These are phyloP conservation scores for Drosophila flavopinicola DNA, from an alignment of 2,888 invertebrate genomes.

Conservation along the genomic window DNA sequence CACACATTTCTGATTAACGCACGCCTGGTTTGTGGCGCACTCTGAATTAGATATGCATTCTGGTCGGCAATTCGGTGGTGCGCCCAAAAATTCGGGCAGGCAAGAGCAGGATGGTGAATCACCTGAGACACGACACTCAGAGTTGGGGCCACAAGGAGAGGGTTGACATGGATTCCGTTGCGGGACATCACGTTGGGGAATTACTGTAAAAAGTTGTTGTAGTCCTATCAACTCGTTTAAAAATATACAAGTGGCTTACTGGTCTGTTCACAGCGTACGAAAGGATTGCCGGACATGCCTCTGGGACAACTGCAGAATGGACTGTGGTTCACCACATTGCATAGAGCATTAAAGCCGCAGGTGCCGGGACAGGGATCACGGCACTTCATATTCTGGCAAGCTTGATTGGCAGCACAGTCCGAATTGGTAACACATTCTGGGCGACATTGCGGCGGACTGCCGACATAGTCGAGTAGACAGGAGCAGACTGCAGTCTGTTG, in stretches of 20 bases:
- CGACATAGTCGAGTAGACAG: slow-evolving; percentile 87
- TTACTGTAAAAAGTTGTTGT: slow-evolving; percentile 54
- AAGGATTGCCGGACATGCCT: slow-evolving; percentile 89
- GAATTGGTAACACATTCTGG: slow-evolving; percentile 90
- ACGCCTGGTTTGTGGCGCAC: slow-evolving; percentile 86
- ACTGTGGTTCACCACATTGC: slow-evolving; percentile 90
- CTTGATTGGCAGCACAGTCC: slow-evolving; percentile 88
- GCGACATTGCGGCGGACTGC: slow-evolving; percentile 89
- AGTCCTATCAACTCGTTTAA: not conserved
- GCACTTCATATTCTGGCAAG: slow-evolving; percentile 90
- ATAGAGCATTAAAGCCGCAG: slow-evolving; percentile 89
- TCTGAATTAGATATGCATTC: slow-evolving; percentile 88
- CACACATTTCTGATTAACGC: slow-evolving; percentile 86
- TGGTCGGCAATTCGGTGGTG: slow-evolving; percentile 88
- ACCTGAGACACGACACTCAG: slow-evolving; percentile 86
- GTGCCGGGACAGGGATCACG: slow-evolving; percentile 90
- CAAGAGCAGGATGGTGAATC: slow-evolving; percentile 86
- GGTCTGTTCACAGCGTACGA: slow-evolving; percentile 86
- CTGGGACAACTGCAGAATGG: slow-evolving; percentile 89
- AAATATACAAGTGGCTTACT: slow-evolving; percentile 60
- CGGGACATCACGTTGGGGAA: slow-evolving; percentile 65
- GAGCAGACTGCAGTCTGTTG: slow-evolving; percentile 88
- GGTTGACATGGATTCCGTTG: slow-evolving; percentile 86
- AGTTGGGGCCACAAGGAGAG: slow-evolving; percentile 90
- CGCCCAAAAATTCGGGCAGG: slow-evolving; percentile 86